Evolutionary conservation across 2,113 vertebrate genomes (phyloP).

Genomic region (Cephalophus harveyi): DNA sequence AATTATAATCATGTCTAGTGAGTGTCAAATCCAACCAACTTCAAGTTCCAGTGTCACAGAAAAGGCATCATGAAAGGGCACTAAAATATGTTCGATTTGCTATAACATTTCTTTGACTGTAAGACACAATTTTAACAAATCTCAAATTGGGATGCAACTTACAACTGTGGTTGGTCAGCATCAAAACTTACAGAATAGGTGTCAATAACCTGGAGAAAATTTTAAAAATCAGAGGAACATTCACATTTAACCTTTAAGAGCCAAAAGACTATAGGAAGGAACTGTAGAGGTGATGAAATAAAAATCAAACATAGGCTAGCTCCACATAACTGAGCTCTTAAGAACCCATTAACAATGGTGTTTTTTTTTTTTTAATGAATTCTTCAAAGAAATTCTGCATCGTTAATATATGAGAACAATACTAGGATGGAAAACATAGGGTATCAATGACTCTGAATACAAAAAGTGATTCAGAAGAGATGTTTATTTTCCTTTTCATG

Average conservation of each 20-base stretch:
- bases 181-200: not conserved
- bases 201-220: not conserved
- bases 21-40: not conserved
- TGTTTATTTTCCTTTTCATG: not conserved
- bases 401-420: not conserved
- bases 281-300: not conserved
- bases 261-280: not conserved
- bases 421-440: not conserved
- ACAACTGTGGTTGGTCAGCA: not conserved
- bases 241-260: not conserved
- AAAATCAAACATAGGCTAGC: not conserved
- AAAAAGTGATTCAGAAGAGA: constrained; percentile 18
- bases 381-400: constrained; percentile 4
- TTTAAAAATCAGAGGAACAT: not conserved
- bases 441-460: not conserved
- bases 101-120: not conserved
- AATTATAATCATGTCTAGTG: not conserved
- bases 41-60: not conserved
- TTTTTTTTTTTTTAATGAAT: not conserved
- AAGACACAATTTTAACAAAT: not conserved
- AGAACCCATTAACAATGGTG: not conserved
- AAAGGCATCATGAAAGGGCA: not conserved
- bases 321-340: not conserved
- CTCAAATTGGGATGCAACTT: not conserved
- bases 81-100: not conserved